Conservation (phyloP, 2,113 vertebrate species). For the Megalops atlanticus region DNA sequence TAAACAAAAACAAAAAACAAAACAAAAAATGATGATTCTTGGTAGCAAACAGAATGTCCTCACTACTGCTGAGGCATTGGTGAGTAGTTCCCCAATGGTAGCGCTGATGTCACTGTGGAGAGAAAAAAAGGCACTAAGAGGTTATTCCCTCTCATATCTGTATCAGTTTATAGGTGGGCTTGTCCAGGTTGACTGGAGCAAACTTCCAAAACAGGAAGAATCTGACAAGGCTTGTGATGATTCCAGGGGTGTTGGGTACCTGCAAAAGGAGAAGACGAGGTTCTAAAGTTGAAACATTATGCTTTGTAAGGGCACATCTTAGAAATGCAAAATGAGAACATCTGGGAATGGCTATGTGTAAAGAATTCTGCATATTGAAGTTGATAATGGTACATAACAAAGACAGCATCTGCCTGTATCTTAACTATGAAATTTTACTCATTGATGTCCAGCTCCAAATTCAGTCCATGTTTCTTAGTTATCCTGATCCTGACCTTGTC, state of each 20-base stretch:
- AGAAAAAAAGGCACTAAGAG: not conserved
- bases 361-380: not conserved
- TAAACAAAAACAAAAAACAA: too few species aligned
- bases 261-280: slow-evolving; percentile 46
- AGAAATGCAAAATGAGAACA: too few species aligned
- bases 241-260: slow-evolving; percentile 88
- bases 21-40: not conserved
- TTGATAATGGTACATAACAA: not conserved
- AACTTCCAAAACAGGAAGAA: slow-evolving; percentile 87
- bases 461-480: not conserved
- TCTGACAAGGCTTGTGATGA: slow-evolving; percentile 82
- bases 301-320: not conserved
- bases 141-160: slow-evolving; percentile 63
- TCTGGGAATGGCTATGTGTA: not conserved
- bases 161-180: slow-evolving; percentile 65
- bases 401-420: not conserved
- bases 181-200: slow-evolving; percentile 46
- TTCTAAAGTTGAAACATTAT: not conserved
- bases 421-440: not conserved
- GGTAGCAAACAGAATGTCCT: not conserved
- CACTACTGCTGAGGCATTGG: not conserved
- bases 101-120: not conserved
- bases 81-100: not conserved
- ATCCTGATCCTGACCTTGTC: not conserved
- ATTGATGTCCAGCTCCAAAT: not conserved